Percentiles rank a stretch among this genome's conserved stretches.
phyloP scores from a whole-genome alignment of 92 coral and sea anemone species.

The Porites rus region DNA sequence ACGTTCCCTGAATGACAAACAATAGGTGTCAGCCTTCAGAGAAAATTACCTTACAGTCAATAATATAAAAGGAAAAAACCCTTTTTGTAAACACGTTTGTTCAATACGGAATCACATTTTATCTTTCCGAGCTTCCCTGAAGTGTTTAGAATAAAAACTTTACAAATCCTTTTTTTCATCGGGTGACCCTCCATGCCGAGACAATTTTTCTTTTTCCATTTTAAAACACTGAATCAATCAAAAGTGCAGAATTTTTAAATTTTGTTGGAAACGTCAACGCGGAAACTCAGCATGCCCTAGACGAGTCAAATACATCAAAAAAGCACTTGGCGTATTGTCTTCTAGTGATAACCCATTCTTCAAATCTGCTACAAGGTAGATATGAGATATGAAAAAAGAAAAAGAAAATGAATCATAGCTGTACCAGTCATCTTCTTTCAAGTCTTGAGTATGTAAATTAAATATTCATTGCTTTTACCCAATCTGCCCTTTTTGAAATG shows the following conservation, averaged over 20 bases:
- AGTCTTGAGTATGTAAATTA: not conserved
- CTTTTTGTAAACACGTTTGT: constrained; percentile 41
- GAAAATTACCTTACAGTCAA: constrained; percentile 31
- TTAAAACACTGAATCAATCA: not conserved
- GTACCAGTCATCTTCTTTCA: constrained; percentile 11
- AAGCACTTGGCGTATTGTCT: not conserved
- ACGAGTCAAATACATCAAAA: not conserved
- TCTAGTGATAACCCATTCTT: not conserved
- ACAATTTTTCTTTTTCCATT: not conserved
- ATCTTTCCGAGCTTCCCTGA: constrained; percentile 13
- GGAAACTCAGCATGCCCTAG: constrained; percentile 15
- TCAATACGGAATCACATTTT: constrained; percentile 27
- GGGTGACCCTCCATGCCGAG: not conserved
- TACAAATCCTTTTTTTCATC: not conserved
- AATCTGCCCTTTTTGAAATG: constrained; percentile 19
- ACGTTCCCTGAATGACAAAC: not conserved
- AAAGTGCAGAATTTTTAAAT: not conserved
- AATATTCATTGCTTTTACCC: constrained; percentile 28
- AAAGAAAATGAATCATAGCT: constrained; percentile 19
- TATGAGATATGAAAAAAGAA: constrained; percentile 2
- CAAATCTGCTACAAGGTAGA: constrained; percentile 7
- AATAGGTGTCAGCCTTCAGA: constrained; percentile 24
- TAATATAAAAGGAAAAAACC: constrained; percentile 22
- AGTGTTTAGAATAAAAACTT: constrained; percentile 6
- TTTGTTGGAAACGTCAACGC: not conserved